phyloP scores from a whole-genome alignment of 2,797 vertebrate species.

The Acipenser transmontanus region DNA sequence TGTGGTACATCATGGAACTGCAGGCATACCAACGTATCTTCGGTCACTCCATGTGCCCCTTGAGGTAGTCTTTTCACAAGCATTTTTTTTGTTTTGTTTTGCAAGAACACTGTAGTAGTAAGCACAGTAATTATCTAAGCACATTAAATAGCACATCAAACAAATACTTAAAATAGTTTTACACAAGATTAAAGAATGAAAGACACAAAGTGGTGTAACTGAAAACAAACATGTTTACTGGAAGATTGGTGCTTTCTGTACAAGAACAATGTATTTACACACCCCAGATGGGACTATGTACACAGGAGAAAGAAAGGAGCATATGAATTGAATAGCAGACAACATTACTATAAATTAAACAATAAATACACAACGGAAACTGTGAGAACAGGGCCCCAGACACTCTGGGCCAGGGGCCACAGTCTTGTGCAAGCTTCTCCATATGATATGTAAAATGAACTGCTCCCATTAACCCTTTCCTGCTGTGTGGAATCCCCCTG shows the following conservation, averaged over 20 bases:
- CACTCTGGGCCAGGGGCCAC: no score
- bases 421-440: no score
- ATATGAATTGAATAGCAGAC: slow-evolving; percentile 1
- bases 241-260: slow-evolving; percentile 24
- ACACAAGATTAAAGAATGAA: background rate
- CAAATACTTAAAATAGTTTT: background rate
- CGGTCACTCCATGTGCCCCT: background rate
- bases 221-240: slow-evolving; percentile 12
- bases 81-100: background rate
- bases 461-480: no score
- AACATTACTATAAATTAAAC: slow-evolving; percentile 28
- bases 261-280: slow-evolving; percentile 31
- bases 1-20: no score
- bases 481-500: no score
- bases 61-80: background rate
- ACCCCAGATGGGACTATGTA: slow-evolving; percentile 28
- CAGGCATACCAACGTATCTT: no score
- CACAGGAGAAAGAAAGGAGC: slow-evolving; percentile 24
- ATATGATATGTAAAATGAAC: no score
- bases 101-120: no score
- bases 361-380: slow-evolving; percentile 28
- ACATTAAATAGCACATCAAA: no score
- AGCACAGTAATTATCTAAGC: no score
- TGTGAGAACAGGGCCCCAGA: no score
- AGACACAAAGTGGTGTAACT: slow-evolving; percentile 22